Conservation (phyloP, 2,113 vertebrate genomes). For the Pygoscelis adeliae region DNA sequence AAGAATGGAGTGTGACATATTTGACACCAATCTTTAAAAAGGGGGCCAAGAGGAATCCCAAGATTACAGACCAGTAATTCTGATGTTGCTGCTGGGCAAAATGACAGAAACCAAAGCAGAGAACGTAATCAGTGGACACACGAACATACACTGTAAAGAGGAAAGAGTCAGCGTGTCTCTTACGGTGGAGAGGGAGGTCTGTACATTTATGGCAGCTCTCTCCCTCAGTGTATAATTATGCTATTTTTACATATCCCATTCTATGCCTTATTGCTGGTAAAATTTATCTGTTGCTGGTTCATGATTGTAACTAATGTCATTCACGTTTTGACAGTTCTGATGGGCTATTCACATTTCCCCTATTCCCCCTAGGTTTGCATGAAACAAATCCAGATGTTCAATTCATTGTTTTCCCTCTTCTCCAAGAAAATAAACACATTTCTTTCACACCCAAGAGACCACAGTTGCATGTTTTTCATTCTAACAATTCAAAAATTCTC, state of each 20-base stretch:
- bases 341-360: neutral
- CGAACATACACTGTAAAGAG: neutral
- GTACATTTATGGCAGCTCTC: neutral
- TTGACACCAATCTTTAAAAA: neutral
- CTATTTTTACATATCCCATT: neutral
- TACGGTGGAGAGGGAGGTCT: neutral
- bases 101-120: neutral
- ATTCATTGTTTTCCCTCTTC: neutral
- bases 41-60: neutral
- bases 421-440: neutral
- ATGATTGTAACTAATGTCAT: neutral
- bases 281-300: neutral
- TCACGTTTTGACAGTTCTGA: neutral
- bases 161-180: accelerated
- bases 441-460: neutral
- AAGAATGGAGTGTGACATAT: neutral
- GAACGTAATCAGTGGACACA: neutral
- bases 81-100: neutral
- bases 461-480: neutral
- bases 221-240: neutral
- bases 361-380: neutral
- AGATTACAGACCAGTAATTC: neutral
- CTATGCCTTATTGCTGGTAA: neutral
- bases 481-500: neutral
- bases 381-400: neutral